phyloP scores from a whole-genome alignment of 1,140 invertebrate species.

The Sinonovacula constricta region DNA sequence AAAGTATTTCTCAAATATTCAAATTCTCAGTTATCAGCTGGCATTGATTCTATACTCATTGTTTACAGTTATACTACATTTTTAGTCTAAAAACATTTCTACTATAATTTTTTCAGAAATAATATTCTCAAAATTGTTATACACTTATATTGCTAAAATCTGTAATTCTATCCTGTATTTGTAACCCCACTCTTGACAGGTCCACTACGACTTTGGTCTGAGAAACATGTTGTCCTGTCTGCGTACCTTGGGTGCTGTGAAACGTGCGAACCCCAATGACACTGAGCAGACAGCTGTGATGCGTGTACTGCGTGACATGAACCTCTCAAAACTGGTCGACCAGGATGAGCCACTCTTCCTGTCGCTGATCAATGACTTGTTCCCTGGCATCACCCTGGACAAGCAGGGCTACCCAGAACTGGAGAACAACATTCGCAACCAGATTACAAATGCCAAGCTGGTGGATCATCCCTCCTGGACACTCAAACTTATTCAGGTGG shows the following conservation, averaged over 20 bases:
- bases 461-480: conserved; percentile 96
- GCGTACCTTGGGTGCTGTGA: conserved; percentile 93
- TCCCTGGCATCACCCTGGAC: conserved; percentile 94
- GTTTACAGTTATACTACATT: no score
- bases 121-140: no score
- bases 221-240: conserved; percentile 97
- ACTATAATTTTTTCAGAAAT: no score
- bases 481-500: conserved; percentile 93
- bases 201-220: conserved; percentile 98
- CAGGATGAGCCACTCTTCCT: conserved; percentile 98
- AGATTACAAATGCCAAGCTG: conserved; percentile 81
- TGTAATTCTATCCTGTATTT: no score
- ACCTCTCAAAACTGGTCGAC: conserved; percentile 96
- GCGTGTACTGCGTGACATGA: conserved; percentile 97
- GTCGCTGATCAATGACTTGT: conserved; percentile 96
- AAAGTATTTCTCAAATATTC: no score
- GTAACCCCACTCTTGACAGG: no score
- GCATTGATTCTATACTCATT: no score
- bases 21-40: no score
- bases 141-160: no score
- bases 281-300: conserved; percentile 97
- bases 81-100: no score
- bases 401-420: conserved; percentile 92
- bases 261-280: conserved; percentile 93
- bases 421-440: conserved; percentile 72